Evolutionary conservation across 2,797 vertebrate species (phyloP), one percentile per base, ranked within the genome.

Genomic region (Antrozous pallidus): DNA sequence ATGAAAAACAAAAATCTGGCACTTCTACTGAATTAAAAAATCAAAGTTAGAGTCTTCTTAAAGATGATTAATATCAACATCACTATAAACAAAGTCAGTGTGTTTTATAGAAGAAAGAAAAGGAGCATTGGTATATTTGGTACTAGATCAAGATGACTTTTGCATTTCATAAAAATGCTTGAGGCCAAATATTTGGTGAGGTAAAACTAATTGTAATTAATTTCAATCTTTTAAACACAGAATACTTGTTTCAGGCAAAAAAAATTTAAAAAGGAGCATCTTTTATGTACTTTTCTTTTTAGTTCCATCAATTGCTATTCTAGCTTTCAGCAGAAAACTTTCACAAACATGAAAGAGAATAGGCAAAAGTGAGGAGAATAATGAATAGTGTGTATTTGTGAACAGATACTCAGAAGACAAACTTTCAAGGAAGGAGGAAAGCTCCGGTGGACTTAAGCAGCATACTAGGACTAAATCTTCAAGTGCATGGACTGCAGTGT

Each of bases 131-230:
- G 28, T 22, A 47, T 80, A 83, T 54, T 20, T 84, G 40, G 90
- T 8, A 24, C n/a, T 61, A 84, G n/a, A 77, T 47, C 61, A 87
- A 75, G 10, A 28, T 42, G 26, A 79, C 26, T 71, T 51, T 87
- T 94, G 26, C 4, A 65, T 75, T 96, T 92, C 45, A 79, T 81
- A 88, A 90, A 71, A 78, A 94, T 42, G 9, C 5, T 51, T 87
- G 18, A 74, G 9, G 80, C 5, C 79, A 94, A 94, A 67, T 83
- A 58, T 71, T 56, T 78, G 49, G 9, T 58, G 13, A n/a, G 67
- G 36, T 54, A 33, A 82, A 81, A 56, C 40, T 69, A 85, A 85
- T 26, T 73, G 12, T 47, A 58, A 89, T 47, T 49, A 26, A 38
- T 81, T 67, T 38, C 28, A 54, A 28, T 75, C 40, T 79, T 90